These are phyloP conservation scores for Neodontobutis hainanensis DNA, from an alignment of 2,113 vertebrate genomes.

Conservation along the genomic window DNA sequence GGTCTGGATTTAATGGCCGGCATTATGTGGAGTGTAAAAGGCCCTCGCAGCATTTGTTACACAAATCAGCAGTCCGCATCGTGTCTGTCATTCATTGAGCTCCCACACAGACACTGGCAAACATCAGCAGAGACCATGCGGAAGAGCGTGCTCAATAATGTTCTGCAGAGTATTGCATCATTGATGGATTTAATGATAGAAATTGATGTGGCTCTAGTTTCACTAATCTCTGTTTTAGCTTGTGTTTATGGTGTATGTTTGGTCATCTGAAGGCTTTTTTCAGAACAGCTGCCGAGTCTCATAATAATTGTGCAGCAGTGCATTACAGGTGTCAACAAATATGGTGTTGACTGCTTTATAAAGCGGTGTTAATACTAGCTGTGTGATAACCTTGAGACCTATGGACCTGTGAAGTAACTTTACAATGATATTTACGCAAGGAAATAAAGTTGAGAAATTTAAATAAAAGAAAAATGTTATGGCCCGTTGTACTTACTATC, in stretches of 20 bases:
- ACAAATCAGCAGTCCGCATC: slow-evolving; percentile 43
- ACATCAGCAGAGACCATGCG: slow-evolving; percentile 52
- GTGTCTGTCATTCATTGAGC: slow-evolving; percentile 22
- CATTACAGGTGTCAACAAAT: slow-evolving; percentile 1
- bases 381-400: slow-evolving; percentile 3
- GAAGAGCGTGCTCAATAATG: slow-evolving; percentile 43
- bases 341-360: background rate
- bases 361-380: slow-evolving; percentile 1
- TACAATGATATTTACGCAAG: too few species aligned
- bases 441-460: too few species aligned
- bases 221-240: background rate
- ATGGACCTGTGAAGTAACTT: background rate
- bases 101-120: slow-evolving; percentile 62
- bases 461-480: too few species aligned
- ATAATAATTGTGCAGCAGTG: slow-evolving; percentile 9
- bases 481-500: too few species aligned
- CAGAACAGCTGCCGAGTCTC: background rate
- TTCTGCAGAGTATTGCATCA: slow-evolving; percentile 38
- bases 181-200: slow-evolving; percentile 37
- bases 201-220: slow-evolving; percentile 1
- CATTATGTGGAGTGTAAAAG: slow-evolving; percentile 14
- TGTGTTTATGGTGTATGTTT: background rate
- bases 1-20: background rate
- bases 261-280: background rate
- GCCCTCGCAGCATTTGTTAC: slow-evolving; percentile 39